Evolutionary conservation across 2,113 vertebrate species (phyloP).

Genomic region (Callaeas wilsoni): DNA sequence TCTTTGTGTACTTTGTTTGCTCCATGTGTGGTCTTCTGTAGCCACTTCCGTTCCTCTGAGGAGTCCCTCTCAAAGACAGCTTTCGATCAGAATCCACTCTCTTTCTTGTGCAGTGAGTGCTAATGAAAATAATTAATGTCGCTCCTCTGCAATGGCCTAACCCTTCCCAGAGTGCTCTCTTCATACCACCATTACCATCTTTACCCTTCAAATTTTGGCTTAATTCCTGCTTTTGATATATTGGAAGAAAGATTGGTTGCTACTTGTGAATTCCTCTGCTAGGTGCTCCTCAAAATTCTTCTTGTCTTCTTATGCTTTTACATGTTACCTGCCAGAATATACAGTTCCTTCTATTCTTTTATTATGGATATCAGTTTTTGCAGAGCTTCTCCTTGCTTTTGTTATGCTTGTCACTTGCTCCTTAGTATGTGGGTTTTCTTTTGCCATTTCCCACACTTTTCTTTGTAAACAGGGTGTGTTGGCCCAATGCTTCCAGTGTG

Average conservation of each 20-base stretch:
- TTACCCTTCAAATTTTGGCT: background rate
- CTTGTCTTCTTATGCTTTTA: background rate
- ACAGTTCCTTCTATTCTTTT: background rate
- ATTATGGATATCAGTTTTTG: background rate
- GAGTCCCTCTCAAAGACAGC: background rate
- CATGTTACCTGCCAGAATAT: background rate
- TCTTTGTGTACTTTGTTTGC: background rate
- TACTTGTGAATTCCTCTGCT: background rate
- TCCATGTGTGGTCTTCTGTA: background rate
- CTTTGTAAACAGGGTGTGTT: background rate
- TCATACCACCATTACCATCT: rapidly evolving
- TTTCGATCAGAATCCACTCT: background rate
- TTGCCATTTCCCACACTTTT: background rate
- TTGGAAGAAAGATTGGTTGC: background rate
- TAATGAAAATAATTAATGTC: background rate
- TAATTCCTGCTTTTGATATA: background rate
- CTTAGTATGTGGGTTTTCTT: background rate
- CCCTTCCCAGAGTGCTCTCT: background rate
- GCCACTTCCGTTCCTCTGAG: background rate
- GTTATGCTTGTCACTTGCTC: background rate
- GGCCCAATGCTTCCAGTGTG: background rate
- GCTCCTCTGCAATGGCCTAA: background rate
- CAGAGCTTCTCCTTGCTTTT: background rate
- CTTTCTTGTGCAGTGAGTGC: background rate
- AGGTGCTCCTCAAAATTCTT: background rate